A percentile compares a stretch with the other conserved stretches of the same genome.
These are phyloP conservation scores for Daboia siamensis DNA, from an alignment of 2,113 vertebrate species.

Conservation along the genomic window DNA sequence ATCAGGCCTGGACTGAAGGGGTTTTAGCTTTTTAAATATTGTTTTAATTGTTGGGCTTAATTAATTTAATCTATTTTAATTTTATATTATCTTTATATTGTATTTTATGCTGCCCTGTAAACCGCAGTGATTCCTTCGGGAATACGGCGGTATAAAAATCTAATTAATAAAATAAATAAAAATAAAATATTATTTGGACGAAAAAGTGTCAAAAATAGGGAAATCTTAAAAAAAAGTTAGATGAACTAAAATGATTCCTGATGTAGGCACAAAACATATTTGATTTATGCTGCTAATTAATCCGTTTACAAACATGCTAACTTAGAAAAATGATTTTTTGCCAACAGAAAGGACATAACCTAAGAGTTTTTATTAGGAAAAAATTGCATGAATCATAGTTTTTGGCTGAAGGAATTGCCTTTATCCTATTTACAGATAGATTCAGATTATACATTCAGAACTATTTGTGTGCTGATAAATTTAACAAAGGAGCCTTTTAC, in stretches of 20 bases:
- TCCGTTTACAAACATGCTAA: not conserved
- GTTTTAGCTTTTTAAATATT: too few relatives aligned
- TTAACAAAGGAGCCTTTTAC: constrained; percentile 44
- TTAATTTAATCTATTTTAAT: too few relatives aligned
- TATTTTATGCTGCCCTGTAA: too few relatives aligned
- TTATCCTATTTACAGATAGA: constrained; percentile 8
- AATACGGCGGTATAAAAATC: too few relatives aligned
- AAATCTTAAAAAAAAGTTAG: not conserved
- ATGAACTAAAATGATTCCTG: not conserved
- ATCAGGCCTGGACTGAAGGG: too few relatives aligned
- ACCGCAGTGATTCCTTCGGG: too few relatives aligned
- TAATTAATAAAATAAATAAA: too few relatives aligned
- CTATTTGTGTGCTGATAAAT: not conserved
- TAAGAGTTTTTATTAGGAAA: constrained; percentile 12
- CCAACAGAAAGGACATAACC: constrained; percentile 5
- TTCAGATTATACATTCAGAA: not conserved
- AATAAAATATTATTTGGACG: not conserved
- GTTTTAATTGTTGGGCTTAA: too few relatives aligned
- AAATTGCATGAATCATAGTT: not conserved
- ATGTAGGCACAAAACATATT: not conserved
- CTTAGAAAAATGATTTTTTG: not conserved
- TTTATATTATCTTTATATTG: too few relatives aligned
- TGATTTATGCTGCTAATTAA: not conserved
- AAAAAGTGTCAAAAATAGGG: not conserved
- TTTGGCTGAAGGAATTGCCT: constrained; percentile 11